Base-by-base conservation (phyloP, 2,888 invertebrate species). In the Ophion obscuratus region DNA sequence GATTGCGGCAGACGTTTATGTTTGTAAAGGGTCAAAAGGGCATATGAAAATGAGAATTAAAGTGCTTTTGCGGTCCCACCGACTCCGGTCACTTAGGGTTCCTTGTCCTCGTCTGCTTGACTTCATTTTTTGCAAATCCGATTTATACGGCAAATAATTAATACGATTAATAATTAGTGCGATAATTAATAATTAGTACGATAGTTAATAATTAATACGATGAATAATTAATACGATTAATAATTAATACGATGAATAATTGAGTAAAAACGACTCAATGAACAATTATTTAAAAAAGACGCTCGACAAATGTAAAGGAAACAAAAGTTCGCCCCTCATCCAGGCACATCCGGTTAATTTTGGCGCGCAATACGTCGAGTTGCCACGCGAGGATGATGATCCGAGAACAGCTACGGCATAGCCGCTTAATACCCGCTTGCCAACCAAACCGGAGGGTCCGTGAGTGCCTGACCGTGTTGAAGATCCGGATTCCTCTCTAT, bases 381-480 rank as follows among this genome's bases (percentile, higher is more conserved):
- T 62, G 27, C 27, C 62, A 20, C 40, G 20, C 75, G 83, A 77
- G 81, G 61, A 80, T 75, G 76, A 80, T 83, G 85, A 85, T 77
- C 80, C 71, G 27, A 9, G 76, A 68, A 76, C 53, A 53, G 53
- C 53, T 71, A 67, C 20, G n/a, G 53, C 44, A 71, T 67, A 77
- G 61, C 27, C 44, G 27, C 75, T 59, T 75, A 66, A 75, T 80
- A 61, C 76, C 47, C 67, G 36, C 76, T 79, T 73, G 73, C 67
- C 67, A 47, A 67, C 66, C 17, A 57, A 64, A 73, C 76, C 57
- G 78, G 61, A 74, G 57, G 66, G 76, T 73, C 71, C 75, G 57
- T 85, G 85, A 85, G 85, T 85, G 83, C 85, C 67, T 61, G 83
- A 77, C 83, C 83, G 40, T 85, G 85, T 85, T 75, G 61, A 76